Evolutionary conservation across 2,113 vertebrate species (phyloP).

Genomic region (Sapajus apella): DNA sequence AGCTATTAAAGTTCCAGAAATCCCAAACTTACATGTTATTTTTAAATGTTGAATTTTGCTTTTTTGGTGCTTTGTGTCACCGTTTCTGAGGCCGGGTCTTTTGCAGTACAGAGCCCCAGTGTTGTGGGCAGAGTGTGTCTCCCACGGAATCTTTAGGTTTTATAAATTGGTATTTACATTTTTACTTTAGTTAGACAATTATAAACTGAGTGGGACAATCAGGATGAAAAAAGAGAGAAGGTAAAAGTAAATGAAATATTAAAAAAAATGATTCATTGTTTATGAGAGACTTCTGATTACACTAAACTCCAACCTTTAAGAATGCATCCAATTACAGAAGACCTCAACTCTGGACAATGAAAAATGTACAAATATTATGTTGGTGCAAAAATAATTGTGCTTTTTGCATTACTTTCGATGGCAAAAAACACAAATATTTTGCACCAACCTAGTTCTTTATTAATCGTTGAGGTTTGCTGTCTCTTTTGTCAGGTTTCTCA

Average conservation of each 20-base stretch:
- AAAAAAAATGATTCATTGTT: not conserved
- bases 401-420: too few species aligned
- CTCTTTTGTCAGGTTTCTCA: not conserved
- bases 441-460: not conserved
- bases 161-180: conserved; percentile 68
- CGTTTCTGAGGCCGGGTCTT: conserved; percentile 71
- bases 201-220: conserved; percentile 25
- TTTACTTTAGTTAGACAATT: conserved; percentile 60
- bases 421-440: too few species aligned
- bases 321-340: not conserved
- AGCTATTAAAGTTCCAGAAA: conserved; percentile 88
- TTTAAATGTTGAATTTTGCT: conserved; percentile 79
- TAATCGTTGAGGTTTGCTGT: not conserved
- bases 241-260: not conserved
- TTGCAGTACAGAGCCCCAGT: conserved; percentile 68
- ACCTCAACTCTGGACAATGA: not conserved
- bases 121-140: conserved; percentile 56
- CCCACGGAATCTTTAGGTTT: conserved; percentile 57
- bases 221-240: conserved; percentile 47
- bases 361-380: not conserved
- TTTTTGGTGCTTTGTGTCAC: conserved; percentile 76
- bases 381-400: too few species aligned
- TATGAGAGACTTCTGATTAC: not conserved
- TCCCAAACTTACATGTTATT: conserved; percentile 79
- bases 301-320: not conserved